These are phyloP conservation scores for Campylomormyrus tamandua DNA, from an alignment of 2,113 vertebrate genomes.

Conservation along the genomic window DNA sequence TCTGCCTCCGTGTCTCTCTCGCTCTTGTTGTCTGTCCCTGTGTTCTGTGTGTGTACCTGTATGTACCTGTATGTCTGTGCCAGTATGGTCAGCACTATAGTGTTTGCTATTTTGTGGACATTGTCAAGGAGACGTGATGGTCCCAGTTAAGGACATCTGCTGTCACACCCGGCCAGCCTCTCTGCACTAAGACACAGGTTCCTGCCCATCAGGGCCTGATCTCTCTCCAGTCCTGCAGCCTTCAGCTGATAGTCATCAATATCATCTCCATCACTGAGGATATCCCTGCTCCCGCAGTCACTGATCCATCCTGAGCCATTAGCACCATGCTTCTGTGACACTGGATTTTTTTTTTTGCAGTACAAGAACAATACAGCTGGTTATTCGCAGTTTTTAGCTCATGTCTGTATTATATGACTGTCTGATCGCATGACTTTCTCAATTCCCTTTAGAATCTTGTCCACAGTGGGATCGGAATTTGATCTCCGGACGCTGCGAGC, in stretches of 20 bases:
- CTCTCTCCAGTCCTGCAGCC: background rate
- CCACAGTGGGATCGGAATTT: constrained; percentile 80
- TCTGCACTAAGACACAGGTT: background rate
- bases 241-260: background rate
- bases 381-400: background rate
- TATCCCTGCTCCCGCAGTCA: background rate
- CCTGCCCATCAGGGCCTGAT: background rate
- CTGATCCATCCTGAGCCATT: background rate
- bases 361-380: background rate
- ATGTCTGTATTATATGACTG: background rate
- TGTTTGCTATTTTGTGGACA: background rate
- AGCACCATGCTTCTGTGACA: background rate
- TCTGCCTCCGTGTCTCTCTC: background rate
- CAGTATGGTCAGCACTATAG: background rate
- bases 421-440: background rate
- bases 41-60: background rate
- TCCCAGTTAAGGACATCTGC: background rate
- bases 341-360: background rate
- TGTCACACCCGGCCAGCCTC: background rate
- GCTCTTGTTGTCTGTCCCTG: background rate
- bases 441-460: constrained; percentile 54
- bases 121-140: background rate
- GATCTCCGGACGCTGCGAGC: constrained; percentile 93
- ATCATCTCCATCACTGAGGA: background rate
- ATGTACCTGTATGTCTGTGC: no score